Conservation (phyloP, 2,888 invertebrate genomes). For the Caenorhabditis auriculariae region DNA sequence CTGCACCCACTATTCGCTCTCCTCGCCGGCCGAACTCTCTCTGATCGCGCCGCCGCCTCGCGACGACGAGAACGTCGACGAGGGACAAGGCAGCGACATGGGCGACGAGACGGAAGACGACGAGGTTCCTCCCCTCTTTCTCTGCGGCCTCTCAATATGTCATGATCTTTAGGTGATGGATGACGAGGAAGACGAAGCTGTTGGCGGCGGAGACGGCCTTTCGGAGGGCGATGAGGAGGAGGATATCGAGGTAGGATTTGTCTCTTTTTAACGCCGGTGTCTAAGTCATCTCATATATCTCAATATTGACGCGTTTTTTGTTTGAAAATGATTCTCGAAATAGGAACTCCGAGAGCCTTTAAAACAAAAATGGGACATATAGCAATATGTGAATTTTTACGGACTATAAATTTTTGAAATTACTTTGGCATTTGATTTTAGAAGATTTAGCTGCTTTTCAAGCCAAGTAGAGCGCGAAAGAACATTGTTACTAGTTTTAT, state of each 20-base stretch:
- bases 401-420: too few species aligned
- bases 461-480: too few species aligned
- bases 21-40: slow-evolving; percentile 87
- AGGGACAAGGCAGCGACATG: slow-evolving; percentile 66
- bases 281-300: neutral
- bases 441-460: too few species aligned
- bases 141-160: slow-evolving; percentile 11
- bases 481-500: too few species aligned
- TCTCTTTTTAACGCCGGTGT: neutral
- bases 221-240: slow-evolving; percentile 66
- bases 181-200: slow-evolving; percentile 27
- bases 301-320: neutral
- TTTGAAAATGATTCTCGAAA: too few species aligned
- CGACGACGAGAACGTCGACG: slow-evolving; percentile 32
- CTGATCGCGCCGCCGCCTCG: slow-evolving; percentile 70
- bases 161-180: slow-evolving; percentile 16
- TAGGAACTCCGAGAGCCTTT: too few species aligned
- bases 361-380: too few species aligned
- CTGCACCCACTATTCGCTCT: slow-evolving; percentile 86
- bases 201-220: slow-evolving; percentile 66
- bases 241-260: slow-evolving; percentile 11
- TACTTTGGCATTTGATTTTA: too few species aligned
- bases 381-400: too few species aligned
- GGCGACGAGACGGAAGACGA: slow-evolving; percentile 66
- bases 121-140: slow-evolving; percentile 69